Percentiles rank a stretch among this genome's conserved stretches.
phyloP scores from a whole-genome alignment of 2,113 vertebrate genomes.

The Vulpes vulpes region DNA sequence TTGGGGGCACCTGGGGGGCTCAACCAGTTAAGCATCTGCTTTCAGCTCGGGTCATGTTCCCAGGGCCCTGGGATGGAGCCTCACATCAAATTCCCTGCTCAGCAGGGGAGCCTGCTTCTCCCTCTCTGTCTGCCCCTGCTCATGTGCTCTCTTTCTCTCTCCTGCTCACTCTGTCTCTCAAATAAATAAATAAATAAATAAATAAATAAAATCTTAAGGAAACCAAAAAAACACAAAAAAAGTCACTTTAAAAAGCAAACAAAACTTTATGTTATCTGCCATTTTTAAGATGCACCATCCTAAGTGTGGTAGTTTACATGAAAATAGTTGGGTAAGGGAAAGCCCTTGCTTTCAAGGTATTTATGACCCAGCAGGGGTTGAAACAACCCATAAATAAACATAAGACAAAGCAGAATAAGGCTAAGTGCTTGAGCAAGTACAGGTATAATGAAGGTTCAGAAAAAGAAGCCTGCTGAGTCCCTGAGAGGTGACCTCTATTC shows the following conservation, averaged over 20 bases:
- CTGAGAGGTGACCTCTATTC: background rate
- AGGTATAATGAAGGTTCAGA: background rate
- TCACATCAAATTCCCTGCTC: too few relatives aligned
- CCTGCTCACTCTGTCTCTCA: too few relatives aligned
- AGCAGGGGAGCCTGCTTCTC: too few relatives aligned
- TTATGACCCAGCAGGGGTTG: background rate
- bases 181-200: too few relatives aligned
- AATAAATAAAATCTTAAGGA: too few relatives aligned
- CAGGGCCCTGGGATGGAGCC: too few relatives aligned
- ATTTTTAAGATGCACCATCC: background rate
- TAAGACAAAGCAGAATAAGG: background rate
- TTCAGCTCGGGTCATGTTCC: too few relatives aligned
- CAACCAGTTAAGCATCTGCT: too few relatives aligned
- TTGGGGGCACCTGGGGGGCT: too few relatives aligned
- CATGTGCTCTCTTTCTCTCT: too few relatives aligned
- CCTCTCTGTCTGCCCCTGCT: too few relatives aligned
- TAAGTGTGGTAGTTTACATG: background rate
- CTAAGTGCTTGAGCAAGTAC: background rate
- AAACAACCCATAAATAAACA: background rate
- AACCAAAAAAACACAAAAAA: too few relatives aligned
- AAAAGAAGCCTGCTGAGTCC: background rate
- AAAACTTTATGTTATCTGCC: background rate
- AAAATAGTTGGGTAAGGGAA: background rate
- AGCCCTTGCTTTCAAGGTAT: background rate
- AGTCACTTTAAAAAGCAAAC: conserved; percentile 13